These are phyloP conservation scores for Sebastes minor DNA, from an alignment of 2,797 vertebrate genomes.

Conservation along the genomic window DNA sequence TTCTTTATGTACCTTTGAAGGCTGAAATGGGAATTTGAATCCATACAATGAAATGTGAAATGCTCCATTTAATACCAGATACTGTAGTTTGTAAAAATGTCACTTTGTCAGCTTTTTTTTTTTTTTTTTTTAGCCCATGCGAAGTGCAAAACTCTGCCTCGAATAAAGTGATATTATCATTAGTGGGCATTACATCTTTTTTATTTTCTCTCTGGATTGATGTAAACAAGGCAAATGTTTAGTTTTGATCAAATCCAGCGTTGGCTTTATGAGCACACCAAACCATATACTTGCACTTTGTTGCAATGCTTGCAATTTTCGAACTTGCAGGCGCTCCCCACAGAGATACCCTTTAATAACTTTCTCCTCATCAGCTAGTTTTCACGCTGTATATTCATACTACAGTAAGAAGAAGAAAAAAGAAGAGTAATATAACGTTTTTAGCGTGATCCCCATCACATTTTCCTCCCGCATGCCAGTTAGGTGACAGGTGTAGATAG, in stretches of 20 bases:
- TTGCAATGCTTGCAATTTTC: conserved; percentile 68
- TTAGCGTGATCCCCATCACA: conserved; percentile 53
- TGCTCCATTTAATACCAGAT: background rate
- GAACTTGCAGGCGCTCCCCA: conserved; percentile 41
- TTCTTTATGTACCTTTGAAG: background rate
- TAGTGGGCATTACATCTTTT: conserved; percentile 41
- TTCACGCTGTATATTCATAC: conserved; percentile 44
- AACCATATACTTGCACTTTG: conserved; percentile 49
- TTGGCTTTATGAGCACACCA: conserved; percentile 36
- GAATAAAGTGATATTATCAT: conserved; percentile 36
- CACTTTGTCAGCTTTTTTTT: conserved; percentile 12
- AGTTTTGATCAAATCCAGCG: conserved; percentile 66
- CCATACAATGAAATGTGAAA: background rate
- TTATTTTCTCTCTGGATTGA: conserved; percentile 13
- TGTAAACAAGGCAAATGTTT: conserved; percentile 50
- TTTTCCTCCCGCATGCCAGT: conserved; percentile 50
- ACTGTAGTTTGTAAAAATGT: background rate
- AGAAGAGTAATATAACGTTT: conserved; percentile 29
- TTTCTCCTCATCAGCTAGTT: conserved; percentile 75
- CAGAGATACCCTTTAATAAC: conserved; percentile 67
- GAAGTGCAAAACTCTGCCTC: background rate
- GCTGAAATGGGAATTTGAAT: background rate
- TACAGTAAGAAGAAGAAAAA: background rate
- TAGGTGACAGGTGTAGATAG: conserved; percentile 71
- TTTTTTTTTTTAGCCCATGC: background rate